Conservation (phyloP, 2,113 vertebrate species). For the Otis tarda region DNA sequence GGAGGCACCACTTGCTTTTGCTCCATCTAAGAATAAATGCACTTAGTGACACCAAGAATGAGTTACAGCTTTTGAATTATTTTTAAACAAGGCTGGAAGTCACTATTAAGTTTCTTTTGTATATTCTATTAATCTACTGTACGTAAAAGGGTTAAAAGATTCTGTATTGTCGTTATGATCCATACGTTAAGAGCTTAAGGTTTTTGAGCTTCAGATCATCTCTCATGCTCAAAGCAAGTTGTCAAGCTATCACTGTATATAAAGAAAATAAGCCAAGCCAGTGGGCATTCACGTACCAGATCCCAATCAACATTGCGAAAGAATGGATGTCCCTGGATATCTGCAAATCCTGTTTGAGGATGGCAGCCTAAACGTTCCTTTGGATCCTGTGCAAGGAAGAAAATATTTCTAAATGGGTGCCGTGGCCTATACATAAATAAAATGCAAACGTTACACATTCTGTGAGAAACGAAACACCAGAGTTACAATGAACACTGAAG, state of each 20-base stretch:
- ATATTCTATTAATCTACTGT: not conserved
- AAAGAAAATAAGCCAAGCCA: not conserved
- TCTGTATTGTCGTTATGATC: not conserved
- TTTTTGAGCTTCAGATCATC: not conserved
- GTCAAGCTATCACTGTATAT: not conserved
- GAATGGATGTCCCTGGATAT: slow-evolving; percentile 96
- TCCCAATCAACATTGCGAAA: slow-evolving; percentile 99
- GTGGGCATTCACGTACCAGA: slow-evolving; percentile 80
- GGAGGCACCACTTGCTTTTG: slow-evolving; percentile 98
- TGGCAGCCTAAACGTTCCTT: slow-evolving; percentile 97
- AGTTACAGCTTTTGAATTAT: not conserved
- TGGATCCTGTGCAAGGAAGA: slow-evolving; percentile 82
- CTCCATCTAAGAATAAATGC: slow-evolving; percentile 87
- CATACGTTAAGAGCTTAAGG: not conserved
- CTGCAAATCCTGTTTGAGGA: slow-evolving; percentile 97
- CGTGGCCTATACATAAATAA: not conserved
- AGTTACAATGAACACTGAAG: not conserved
- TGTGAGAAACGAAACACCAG: not conserved
- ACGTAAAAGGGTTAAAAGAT: not conserved
- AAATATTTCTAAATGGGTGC: not conserved
- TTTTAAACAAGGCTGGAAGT: not conserved
- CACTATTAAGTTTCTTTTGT: not conserved
- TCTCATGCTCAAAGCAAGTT: not conserved
- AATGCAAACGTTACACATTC: not conserved
- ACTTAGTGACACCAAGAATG: not conserved